These are phyloP conservation scores for Echeneis naucrates DNA, from an alignment of 2,797 vertebrate genomes.

Conservation along the genomic window DNA sequence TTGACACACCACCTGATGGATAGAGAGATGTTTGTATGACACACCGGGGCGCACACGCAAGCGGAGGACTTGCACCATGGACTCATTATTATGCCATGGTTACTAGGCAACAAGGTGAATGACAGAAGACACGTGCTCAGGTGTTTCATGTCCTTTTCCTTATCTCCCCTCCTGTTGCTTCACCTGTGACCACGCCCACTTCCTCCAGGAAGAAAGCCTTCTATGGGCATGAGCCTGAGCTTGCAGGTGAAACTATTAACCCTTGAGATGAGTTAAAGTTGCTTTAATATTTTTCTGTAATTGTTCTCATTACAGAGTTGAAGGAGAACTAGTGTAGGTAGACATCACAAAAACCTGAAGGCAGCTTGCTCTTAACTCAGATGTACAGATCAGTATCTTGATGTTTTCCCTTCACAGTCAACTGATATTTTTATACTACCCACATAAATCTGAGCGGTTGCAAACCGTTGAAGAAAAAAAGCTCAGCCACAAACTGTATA, in stretches of 20 bases:
- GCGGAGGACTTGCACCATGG: conserved; percentile 23
- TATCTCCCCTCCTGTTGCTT: conserved; percentile 55
- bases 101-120: conserved; percentile 53
- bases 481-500: neutral
- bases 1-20: conserved; percentile 68
- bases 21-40: conserved; percentile 44
- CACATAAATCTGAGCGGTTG: neutral
- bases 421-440: no score
- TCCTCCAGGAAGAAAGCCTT: conserved; percentile 64
- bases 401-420: no score
- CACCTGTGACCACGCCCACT: conserved; percentile 35
- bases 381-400: neutral
- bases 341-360: neutral
- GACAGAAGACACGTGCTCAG: conserved; percentile 46
- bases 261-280: neutral
- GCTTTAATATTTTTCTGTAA: neutral
- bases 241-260: conserved; percentile 34
- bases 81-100: conserved; percentile 52
- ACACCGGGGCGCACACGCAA: conserved; percentile 21
- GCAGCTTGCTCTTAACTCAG: neutral
- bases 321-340: neutral
- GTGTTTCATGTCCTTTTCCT: conserved; percentile 55
- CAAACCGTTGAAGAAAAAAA: neutral
- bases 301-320: neutral
- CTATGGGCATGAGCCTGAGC: conserved; percentile 64